phyloP scores from a whole-genome alignment of 2,113 vertebrate species.

The Bufo bufo region DNA sequence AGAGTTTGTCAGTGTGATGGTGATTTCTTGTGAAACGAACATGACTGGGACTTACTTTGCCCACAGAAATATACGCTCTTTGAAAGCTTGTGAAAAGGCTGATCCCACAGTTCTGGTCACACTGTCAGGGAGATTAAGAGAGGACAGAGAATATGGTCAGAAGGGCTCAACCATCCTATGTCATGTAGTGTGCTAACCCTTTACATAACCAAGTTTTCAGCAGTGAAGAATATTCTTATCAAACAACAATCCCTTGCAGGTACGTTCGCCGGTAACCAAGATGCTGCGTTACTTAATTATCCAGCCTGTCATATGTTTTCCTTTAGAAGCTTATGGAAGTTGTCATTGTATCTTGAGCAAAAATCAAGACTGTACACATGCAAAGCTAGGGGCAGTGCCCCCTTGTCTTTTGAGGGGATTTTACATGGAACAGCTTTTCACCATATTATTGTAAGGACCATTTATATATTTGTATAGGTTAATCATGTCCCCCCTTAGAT shows the following conservation, averaged over 20 bases:
- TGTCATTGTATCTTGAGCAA: conserved; percentile 21
- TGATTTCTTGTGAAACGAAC: conserved; percentile 57
- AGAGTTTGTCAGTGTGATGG: conserved; percentile 53
- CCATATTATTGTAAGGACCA: too few relatives aligned
- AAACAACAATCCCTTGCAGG: conserved; percentile 23
- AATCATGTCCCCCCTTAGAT: too few relatives aligned
- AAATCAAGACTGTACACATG: neutral
- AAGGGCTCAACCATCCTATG: conserved; percentile 45
- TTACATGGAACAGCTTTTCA: too few relatives aligned
- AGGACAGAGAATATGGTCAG: conserved; percentile 46
- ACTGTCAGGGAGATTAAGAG: conserved; percentile 51
- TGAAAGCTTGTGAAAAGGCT: conserved; percentile 58
- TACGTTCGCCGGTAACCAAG: conserved; percentile 32
- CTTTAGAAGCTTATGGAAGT: conserved; percentile 47
- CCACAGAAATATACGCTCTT: conserved; percentile 57
- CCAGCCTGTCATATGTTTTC: conserved; percentile 33
- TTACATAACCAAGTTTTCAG: conserved; percentile 39
- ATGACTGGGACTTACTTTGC: conserved; percentile 57
- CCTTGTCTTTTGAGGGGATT: too few relatives aligned
- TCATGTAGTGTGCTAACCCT: conserved; percentile 34
- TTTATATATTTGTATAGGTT: too few relatives aligned
- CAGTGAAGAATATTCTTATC: conserved; percentile 14
- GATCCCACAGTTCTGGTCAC: conserved; percentile 56
- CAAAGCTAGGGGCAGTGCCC: neutral
- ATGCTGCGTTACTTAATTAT: conserved; percentile 19